Evolutionary conservation across 1,140 invertebrate genomes (phyloP).

Genomic region (Triops cancriformis): DNA sequence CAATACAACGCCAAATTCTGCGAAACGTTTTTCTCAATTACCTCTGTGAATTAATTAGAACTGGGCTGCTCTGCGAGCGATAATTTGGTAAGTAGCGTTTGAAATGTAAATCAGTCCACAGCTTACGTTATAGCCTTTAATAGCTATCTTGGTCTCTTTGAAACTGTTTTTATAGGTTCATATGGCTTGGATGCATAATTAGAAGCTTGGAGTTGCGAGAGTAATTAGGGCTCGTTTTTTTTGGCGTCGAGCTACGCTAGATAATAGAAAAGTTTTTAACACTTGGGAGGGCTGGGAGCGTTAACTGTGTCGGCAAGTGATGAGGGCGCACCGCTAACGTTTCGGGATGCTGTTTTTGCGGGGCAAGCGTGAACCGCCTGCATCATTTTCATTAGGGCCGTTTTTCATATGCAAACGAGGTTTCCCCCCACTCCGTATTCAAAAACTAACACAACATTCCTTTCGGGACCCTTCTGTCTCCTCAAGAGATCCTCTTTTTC

Average conservation of each 20-base stretch:
- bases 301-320: slow-evolving; percentile 10
- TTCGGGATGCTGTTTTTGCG: neutral
- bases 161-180: neutral
- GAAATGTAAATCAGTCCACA: neutral
- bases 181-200: slow-evolving; percentile 7
- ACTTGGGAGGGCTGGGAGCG: slow-evolving; percentile 11
- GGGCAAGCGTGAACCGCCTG: slow-evolving; percentile 11
- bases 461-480: neutral
- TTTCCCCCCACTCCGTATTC: neutral
- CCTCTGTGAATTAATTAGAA: too few relatives aligned
- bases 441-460: neutral
- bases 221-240: neutral
- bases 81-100: too few relatives aligned
- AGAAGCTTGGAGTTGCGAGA: neutral
- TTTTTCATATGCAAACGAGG: slow-evolving; percentile 14
- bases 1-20: too few relatives aligned
- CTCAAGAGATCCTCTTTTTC: neutral
- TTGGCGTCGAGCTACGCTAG: neutral
- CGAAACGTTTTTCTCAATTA: too few relatives aligned
- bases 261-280: slow-evolving; percentile 14
- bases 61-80: too few relatives aligned
- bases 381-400: slow-evolving; percentile 9
- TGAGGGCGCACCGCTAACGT: slow-evolving; percentile 11
- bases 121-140: slow-evolving; percentile 2
- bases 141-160: neutral